Base-by-base conservation (phyloP, 2,113 vertebrate species). In the Mormoops blainvillei region DNA sequence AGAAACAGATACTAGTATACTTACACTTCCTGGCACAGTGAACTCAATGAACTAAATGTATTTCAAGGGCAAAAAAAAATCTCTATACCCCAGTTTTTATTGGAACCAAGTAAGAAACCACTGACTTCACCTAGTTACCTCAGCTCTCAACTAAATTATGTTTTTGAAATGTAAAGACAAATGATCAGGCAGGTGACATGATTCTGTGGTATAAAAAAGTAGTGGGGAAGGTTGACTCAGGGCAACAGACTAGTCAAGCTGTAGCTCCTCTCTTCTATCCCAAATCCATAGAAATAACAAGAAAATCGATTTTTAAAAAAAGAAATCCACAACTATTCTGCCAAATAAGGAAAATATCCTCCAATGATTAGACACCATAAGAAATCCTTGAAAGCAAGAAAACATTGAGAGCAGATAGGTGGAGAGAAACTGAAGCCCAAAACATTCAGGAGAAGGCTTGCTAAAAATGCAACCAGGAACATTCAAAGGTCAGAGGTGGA, bases 131-230 rank as follows among this genome's bases (percentile, higher is more conserved):
- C 84, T 87, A 67, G 50, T 68, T 58, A 68, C 70, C 81, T 94
- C 67, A 80, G 48, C 45, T 95, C 52, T 36, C 61, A 92, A 77
- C 15, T 67, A 65, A 96, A 83, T 2, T 28, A 36, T 68, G 71
- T n/a, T 90, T 97, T 74, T 76, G 38, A 95, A 93, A 94, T 38
- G 45, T 80, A 88, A 94, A 95, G 11, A 73, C 61, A 92, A 87
- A 84, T 50, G 18, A 88, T 38, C 52, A 76, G 38, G 65, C 7
- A 84, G 36, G 63, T 52, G 28, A 24, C 10, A 87, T 78, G 70
- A 80, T 52, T 83, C 43, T 61, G 45, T 7, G 7, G 18, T 45
- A 90, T 36, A 24, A 86, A 88, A 83, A 78, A 56, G 3, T 84
- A 12, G 67, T 41, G 3, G 58, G 24, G 50, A 86, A 82, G 4